Conservation (phyloP, 2,113 vertebrate species). For the Cebidichthys violaceus region DNA sequence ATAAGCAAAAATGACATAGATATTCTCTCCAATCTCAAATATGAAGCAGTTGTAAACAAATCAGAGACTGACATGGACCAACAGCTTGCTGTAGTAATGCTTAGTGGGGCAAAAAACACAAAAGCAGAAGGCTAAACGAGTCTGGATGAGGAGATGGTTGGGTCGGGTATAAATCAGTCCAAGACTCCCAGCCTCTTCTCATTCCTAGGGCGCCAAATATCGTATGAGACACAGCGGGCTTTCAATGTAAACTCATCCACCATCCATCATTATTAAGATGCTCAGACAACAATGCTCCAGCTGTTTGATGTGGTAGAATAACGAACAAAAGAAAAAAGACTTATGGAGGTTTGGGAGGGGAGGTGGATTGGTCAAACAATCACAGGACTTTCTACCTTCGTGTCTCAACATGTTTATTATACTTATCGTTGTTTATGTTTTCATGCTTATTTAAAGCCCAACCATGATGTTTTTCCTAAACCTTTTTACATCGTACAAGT, state of each 20-base stretch:
- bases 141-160: neutral
- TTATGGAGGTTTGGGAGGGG: no score
- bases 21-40: neutral
- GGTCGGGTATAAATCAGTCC: no score
- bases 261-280: neutral
- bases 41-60: neutral
- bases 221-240: neutral
- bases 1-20: neutral
- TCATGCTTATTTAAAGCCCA: no score
- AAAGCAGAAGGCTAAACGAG: neutral
- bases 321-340: no score
- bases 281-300: neutral
- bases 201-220: neutral
- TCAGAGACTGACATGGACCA: neutral
- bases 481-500: neutral
- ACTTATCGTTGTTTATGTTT: no score
- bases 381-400: no score
- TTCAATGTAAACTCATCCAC: neutral
- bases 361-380: no score
- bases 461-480: no score
- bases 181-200: no score
- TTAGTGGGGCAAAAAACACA: neutral
- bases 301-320: no score
- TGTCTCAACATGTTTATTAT: no score
- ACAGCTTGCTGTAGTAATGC: neutral